A percentile compares a stretch with the other conserved stretches of the same genome.
Evolutionary conservation across 2,888 invertebrate species (phyloP).

Genomic region (Augiades crinisus): DNA sequence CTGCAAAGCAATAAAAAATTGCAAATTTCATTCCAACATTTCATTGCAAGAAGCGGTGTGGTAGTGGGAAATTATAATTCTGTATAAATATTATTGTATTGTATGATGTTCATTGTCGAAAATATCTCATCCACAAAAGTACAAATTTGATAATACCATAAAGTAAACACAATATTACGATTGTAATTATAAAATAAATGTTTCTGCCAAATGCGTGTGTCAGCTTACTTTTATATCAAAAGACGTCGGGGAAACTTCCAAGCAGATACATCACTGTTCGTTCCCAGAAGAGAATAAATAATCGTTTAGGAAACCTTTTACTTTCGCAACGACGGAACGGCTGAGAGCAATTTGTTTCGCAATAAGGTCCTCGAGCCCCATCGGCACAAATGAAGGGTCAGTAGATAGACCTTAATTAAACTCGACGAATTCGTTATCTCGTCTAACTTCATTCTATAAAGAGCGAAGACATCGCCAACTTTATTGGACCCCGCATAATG

Average conservation of each 20-base stretch:
- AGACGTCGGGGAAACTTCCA: constrained; percentile 3
- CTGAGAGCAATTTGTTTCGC: constrained; percentile 64
- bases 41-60: too few relatives aligned
- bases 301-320: constrained; percentile 38
- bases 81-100: too few relatives aligned
- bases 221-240: not conserved
- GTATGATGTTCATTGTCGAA: too few relatives aligned
- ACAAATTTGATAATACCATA: too few relatives aligned
- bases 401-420: constrained; percentile 73
- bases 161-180: too few relatives aligned
- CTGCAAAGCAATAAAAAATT: too few relatives aligned
- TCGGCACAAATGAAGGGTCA: constrained; percentile 74
- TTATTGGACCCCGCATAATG: constrained; percentile 10
- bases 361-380: constrained; percentile 67
- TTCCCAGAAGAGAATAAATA: constrained; percentile 28
- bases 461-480: constrained; percentile 15
- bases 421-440: constrained; percentile 57
- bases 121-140: too few relatives aligned
- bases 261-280: constrained; percentile 4
- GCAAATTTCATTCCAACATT: too few relatives aligned
- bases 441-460: constrained; percentile 31
- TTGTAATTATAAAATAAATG: too few relatives aligned
- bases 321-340: constrained; percentile 49
- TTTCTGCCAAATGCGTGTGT: not conserved
- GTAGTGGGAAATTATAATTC: too few relatives aligned